These are phyloP conservation scores for Bufo gargarizans DNA, from an alignment of 2,113 vertebrate species.

Conservation along the genomic window DNA sequence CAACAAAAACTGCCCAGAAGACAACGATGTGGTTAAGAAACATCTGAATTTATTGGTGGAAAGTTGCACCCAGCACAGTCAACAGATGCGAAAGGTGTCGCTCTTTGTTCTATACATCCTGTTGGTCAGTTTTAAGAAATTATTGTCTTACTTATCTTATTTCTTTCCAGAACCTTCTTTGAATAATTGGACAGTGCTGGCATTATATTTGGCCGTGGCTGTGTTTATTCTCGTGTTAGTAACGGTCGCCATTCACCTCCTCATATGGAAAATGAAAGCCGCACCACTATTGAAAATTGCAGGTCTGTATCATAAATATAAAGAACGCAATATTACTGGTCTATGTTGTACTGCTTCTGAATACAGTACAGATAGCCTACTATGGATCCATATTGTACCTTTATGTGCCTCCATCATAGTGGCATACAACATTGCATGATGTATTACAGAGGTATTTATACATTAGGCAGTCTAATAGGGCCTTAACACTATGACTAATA, in stretches of 20 bases:
- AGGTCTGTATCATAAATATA: slow-evolving; percentile 51
- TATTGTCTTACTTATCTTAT: neutral
- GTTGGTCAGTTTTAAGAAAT: neutral
- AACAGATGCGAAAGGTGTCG: neutral
- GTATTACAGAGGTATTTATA: no score
- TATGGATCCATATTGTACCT: no score
- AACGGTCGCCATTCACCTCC: slow-evolving; percentile 62
- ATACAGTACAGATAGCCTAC: no score
- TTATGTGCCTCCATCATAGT: no score
- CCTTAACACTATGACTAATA: no score
- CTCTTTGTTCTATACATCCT: neutral
- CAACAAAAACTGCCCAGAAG: neutral
- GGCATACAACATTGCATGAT: no score
- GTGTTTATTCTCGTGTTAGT: slow-evolving; percentile 59
- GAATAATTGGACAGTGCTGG: neutral
- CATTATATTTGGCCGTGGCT: slow-evolving; percentile 8
- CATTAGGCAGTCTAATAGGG: no score
- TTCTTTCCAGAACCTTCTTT: accelerated
- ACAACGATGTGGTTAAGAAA: neutral
- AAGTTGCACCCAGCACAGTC: neutral
- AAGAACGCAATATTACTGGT: neutral
- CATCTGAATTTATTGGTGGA: neutral
- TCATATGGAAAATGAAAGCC: slow-evolving; percentile 65
- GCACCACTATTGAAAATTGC: accelerated
- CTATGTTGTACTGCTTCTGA: neutral